phyloP scores from a whole-genome alignment of 2,888 invertebrate genomes.

The Dicranocentrus wangi region DNA sequence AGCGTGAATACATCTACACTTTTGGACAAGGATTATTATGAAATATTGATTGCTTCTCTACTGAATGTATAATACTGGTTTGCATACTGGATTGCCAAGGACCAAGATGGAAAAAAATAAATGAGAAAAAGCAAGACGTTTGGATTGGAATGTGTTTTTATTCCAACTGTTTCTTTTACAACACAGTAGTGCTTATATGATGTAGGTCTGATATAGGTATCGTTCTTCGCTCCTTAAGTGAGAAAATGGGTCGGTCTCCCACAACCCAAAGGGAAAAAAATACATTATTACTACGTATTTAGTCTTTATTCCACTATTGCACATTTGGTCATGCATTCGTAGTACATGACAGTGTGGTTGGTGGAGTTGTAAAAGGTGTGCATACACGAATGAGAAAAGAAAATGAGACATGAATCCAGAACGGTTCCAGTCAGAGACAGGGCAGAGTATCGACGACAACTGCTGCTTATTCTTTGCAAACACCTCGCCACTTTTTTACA shows the following conservation, averaged over 20 bases:
- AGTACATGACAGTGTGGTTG: background rate
- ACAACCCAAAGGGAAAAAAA: background rate
- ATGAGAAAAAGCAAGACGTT: slow-evolving; percentile 12
- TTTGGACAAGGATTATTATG: background rate
- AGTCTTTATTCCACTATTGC: background rate
- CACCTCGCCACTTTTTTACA: slow-evolving; percentile 70
- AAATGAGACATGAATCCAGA: slow-evolving; percentile 63
- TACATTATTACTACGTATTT: background rate
- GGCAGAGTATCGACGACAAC: slow-evolving; percentile 63
- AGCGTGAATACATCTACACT: too few species aligned
- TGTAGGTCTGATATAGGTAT: too few species aligned
- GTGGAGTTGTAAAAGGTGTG: slow-evolving; percentile 10
- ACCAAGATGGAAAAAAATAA: slow-evolving; percentile 30
- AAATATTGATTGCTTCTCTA: slow-evolving; percentile 53
- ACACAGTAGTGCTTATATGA: too few species aligned
- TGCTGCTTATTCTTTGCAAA: slow-evolving; percentile 47
- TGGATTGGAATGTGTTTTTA: background rate
- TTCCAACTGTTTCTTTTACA: too few species aligned
- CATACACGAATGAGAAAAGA: slow-evolving; percentile 31
- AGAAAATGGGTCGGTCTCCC: slow-evolving; percentile 54
- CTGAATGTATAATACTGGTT: background rate
- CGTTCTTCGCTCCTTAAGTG: background rate
- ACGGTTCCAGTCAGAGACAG: slow-evolving; percentile 70
- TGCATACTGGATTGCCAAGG: slow-evolving; percentile 21
- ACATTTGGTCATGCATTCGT: background rate